Evolutionary conservation across 2,888 invertebrate species (phyloP).

Genomic region (Sturmia bella): DNA sequence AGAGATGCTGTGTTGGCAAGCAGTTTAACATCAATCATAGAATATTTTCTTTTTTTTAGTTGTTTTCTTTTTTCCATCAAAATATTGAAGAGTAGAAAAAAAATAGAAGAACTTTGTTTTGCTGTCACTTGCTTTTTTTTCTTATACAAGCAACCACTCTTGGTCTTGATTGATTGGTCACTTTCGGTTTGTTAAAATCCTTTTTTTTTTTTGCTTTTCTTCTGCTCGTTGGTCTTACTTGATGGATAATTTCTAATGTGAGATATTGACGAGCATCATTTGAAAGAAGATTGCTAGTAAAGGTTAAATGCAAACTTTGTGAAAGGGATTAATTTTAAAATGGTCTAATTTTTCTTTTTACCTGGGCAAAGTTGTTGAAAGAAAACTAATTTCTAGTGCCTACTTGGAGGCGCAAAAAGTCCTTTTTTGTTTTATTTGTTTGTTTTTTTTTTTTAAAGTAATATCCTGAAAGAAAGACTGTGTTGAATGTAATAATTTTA

Average conservation of each 20-base stretch:
- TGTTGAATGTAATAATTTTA: no score
- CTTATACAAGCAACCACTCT: conserved; percentile 38
- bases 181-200: conserved; percentile 59
- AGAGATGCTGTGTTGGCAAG: conserved; percentile 62
- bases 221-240: neutral
- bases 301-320: neutral
- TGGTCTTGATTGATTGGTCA: conserved; percentile 68
- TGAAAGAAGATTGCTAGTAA: neutral
- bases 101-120: conserved; percentile 47
- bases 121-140: conserved; percentile 33
- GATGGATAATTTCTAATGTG: conserved; percentile 36
- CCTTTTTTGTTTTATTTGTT: no score
- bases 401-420: no score
- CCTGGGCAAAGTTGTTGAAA: no score
- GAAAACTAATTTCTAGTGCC: no score
- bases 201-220: neutral
- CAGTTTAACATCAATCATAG: conserved; percentile 69
- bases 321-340: neutral
- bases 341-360: no score
- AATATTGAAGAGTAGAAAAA: conserved; percentile 30
- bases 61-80: neutral
- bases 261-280: conserved; percentile 1
- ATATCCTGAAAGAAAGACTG: no score
- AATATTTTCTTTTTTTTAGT: conserved; percentile 48
- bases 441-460: no score